Evolutionary conservation across 1,140 invertebrate species (phyloP), one percentile per base, ranked within the genome.

Genomic region (Aphis gossypii): DNA sequence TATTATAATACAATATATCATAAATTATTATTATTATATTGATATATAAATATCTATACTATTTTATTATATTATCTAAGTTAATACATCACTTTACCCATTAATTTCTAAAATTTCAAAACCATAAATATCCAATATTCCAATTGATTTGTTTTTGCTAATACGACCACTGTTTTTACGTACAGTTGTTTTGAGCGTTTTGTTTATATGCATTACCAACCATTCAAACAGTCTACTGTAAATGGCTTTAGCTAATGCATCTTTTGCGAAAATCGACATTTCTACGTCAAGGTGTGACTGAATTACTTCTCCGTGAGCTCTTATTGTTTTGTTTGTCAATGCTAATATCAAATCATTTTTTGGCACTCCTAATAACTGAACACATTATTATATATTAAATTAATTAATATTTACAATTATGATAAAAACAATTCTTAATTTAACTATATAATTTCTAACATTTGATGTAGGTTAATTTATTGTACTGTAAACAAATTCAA

Each of bases 41-140:
- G 9, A n/a, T 68, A 68, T 30, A n/a, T n/a, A 76, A 35, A n/a
- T 76, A n/a, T 3, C 38, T 41, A 41, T 41, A 41, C 38, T 11
- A 76, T 76, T 20, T 11, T 68, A n/a, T 68, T 68, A 68, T 9
- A n/a, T n/a, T 68, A n/a, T n/a, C 4, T 4, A n/a, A n/a, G 1
- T 68, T n/a, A 14, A 68, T n/a, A 68, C 14, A n/a, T 9, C 30
- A 25, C 91, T 30, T 30, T 38, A 93, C 97, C 98, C 98, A 95
- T 97, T 97, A 93, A 95, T 95, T 94, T 98, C 97, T 93, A 98
- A 96, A 68, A 97, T 96, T 96, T 98, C 98, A 95, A 98, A 98
- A 89, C 98, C 98, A 95, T 98, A 98, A 94, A 98, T 97, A 95
- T 98, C 98, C 48, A 99, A 95, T 84, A 99, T 96, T 60, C 97